phyloP scores from a whole-genome alignment of 2,797 vertebrate genomes.

The Pangasius mekongensis region DNA sequence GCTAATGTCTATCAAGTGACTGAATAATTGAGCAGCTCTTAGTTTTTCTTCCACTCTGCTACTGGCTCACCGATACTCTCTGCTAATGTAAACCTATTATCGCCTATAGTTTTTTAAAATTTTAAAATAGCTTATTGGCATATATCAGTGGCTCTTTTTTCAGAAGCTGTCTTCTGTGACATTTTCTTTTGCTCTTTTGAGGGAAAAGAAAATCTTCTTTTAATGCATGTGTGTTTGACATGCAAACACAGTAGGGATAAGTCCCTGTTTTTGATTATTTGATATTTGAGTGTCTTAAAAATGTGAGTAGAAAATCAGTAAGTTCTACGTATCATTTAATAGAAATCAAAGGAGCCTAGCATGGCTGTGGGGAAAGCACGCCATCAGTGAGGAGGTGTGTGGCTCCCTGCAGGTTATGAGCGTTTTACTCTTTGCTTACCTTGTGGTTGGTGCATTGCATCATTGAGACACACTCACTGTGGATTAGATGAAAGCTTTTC shows the following conservation, averaged over 20 bases:
- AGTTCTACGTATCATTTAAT: neutral
- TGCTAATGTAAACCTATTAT: slow-evolving; percentile 15
- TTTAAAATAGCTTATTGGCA: slow-evolving; percentile 7
- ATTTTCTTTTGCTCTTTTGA: neutral
- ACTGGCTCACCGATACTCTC: slow-evolving; percentile 10
- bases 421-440: slow-evolving; percentile 20
- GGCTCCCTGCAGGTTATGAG: slow-evolving; percentile 17
- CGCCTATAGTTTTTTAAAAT: neutral
- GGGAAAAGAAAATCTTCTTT: neutral
- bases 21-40: slow-evolving; percentile 56
- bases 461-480: slow-evolving; percentile 17
- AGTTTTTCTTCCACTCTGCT: slow-evolving; percentile 44
- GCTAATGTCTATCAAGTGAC: slow-evolving; percentile 45
- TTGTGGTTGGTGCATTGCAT: slow-evolving; percentile 37
- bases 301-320: neutral
- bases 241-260: neutral
- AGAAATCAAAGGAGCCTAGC: neutral
- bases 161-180: neutral
- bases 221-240: neutral
- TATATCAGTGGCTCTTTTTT: slow-evolving; percentile 12
- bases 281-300: slow-evolving; percentile 2
- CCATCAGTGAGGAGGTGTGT: neutral
- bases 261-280: neutral
- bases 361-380: neutral
- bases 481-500: slow-evolving; percentile 19